Evolutionary conservation across 2,113 vertebrate species (phyloP), one percentile per base, ranked within the genome.

Genomic region (Chaetodon auriga): DNA sequence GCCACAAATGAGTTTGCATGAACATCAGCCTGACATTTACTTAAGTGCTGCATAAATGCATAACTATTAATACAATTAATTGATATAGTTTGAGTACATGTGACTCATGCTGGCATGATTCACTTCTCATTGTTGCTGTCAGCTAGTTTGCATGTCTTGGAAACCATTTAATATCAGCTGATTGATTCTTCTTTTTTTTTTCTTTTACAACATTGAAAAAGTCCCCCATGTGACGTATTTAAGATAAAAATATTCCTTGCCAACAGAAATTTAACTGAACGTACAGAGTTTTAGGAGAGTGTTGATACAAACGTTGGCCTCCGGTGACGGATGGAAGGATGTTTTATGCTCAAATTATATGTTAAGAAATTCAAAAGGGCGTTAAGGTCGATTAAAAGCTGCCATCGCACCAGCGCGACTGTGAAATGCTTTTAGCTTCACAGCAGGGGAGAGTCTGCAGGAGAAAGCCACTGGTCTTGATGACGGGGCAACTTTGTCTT

Each of bases 401-500:
- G 76, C 75, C 38, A 75, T 88, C 80, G 75, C 82, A 76, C 71
- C 41, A 78, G 41, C 23, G 63, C 30, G 51, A 66, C 85, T 82
- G 84, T 78, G 88, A 89, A 90, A 84, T 73, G 82, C 85, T 90
- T 92, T 93, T 82, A 82, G 80, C 83, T 83, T 87, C 87, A 85
- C 90, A 86, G 87, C 81, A 9, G 84, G 92, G 73, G 68, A 58
- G 54, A 7, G 54, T 68, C 80, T 41, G 70, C 65, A 23, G 74
- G 41, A 62, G 76, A 81, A 30, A 83, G 86, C 75, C 75, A 46
- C 62, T 36, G 65, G 80, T 84, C 84, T 75, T 61, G 77, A 80
- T 45, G 51, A 82, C 55, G 19, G 61, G 68, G 51, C 46, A 80
- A 60, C 38, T 68, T 78, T 82, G 70, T 51, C 74, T 71, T 53